Evolutionary conservation across 2,113 vertebrate species (phyloP).

Genomic region (Bombycilla garrulus): DNA sequence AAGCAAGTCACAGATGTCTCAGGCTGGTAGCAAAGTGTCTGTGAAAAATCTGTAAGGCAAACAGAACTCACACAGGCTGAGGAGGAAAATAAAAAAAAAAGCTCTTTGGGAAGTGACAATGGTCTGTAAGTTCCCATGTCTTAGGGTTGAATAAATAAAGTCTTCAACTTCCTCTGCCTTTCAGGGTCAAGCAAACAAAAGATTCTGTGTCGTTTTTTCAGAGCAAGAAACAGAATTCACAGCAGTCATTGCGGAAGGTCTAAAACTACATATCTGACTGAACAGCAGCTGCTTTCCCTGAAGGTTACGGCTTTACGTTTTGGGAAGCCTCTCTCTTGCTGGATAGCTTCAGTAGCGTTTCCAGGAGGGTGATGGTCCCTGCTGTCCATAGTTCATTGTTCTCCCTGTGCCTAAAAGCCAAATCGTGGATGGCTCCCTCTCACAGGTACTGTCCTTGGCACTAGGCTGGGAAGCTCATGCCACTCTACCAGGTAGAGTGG

Average conservation of each 20-base stretch:
- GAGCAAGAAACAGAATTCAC: neutral
- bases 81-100: conserved; percentile 39
- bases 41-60: conserved; percentile 18
- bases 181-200: conserved; percentile 50
- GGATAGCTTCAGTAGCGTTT: neutral
- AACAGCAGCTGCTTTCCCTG: neutral
- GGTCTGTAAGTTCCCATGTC: conserved; percentile 42
- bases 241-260: neutral
- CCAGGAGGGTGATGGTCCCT: neutral
- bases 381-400: neutral
- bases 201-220: neutral
- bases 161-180: conserved; percentile 33
- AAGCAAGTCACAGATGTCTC: conserved; percentile 1
- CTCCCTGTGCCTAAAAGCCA: neutral
- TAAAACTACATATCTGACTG: neutral
- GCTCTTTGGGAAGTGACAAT: conserved; percentile 27
- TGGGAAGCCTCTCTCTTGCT: neutral
- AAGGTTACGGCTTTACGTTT: neutral
- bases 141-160: conserved; percentile 52
- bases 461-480: neutral
- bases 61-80: conserved; percentile 18
- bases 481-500: neutral
- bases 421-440: neutral
- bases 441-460: neutral
- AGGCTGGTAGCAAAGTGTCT: neutral